Evolutionary conservation across 2,797 vertebrate genomes (phyloP), one percentile per base, ranked within the genome.

Genomic region (Tympanoctomys barrerae): DNA sequence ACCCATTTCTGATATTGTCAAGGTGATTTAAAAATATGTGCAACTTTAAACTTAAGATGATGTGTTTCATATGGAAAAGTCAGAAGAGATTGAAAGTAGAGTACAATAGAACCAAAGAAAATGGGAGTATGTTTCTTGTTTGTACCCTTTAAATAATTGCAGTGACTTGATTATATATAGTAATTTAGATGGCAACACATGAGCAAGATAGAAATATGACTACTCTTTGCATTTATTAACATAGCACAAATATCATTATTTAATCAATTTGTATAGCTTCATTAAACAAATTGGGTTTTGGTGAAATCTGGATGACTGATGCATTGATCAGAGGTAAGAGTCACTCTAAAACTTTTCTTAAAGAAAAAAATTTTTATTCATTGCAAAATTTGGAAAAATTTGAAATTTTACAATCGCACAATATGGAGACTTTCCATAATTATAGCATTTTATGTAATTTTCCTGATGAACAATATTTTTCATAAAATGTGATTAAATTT

Each of bases 91-190:
- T 82, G 2, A 89, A 92, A 87, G 6, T 71, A 87, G 13, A 57
- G 86, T 85, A 70, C 78, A 92, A 33, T 64, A 75, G 54, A 12
- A 71, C 1, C 21, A 94, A 90, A 66, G 7, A 73, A 92, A 90
- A 90, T 59, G 18, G 31, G 22, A 71, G 49, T 70, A 39, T 91
- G 62, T 64, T 90, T 89, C 14, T 14, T 88, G 0, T 49, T 71
- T 1, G 5, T 84, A 2, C 3, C 10, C 66, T 84, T 75, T 49
- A 66, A 9, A 66, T 79, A 86, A 7, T 13, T 83, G 18, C 81
- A 70, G 3, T 75, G 3, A 70, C 4, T 94, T 70, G 4, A 54
- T 86, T 70, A 33, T 3, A 22, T 54, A 26, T 42, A 9, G 22
- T 4, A 77, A 54, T 71, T 64, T 87, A 59, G 1, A 22, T 36